Conservation (phyloP, 2,113 vertebrate species). For the Malurus elegans region DNA sequence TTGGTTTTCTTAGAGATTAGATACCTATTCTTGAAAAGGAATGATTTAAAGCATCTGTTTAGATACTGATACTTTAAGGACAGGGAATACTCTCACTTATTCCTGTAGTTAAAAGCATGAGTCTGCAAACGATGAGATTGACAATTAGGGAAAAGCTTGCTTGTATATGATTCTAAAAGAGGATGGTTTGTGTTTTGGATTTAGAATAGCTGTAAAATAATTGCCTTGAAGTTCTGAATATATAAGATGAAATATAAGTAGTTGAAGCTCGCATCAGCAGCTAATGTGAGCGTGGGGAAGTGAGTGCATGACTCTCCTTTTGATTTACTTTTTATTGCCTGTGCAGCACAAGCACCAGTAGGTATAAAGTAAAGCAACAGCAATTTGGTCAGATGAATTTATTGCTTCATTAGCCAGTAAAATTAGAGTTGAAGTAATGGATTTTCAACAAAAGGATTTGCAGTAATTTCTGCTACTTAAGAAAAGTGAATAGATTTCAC, state of each 20-base stretch:
- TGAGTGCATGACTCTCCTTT: background rate
- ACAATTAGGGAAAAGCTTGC: background rate
- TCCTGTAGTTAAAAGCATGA: conserved; percentile 10
- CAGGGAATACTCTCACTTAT: background rate
- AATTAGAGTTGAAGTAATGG: background rate
- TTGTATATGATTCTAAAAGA: background rate
- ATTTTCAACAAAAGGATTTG: background rate
- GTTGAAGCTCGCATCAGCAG: background rate
- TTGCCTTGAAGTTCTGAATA: conserved; percentile 35
- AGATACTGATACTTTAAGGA: background rate
- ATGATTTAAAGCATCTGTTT: background rate
- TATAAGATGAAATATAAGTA: background rate
- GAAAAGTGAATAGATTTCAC: background rate
- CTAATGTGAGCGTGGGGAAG: background rate
- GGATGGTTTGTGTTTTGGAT: background rate
- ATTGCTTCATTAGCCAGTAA: conserved; percentile 32
- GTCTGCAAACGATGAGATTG: background rate
- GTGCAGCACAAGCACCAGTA: background rate
- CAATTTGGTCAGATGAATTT: background rate
- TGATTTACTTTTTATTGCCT: background rate
- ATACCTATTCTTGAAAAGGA: background rate
- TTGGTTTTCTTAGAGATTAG: background rate
- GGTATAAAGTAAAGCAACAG: background rate
- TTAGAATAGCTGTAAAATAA: conserved; percentile 47
- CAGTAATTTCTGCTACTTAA: background rate